phyloP scores from a whole-genome alignment of 2,113 vertebrate genomes.

The Craseonycteris thonglongyai region DNA sequence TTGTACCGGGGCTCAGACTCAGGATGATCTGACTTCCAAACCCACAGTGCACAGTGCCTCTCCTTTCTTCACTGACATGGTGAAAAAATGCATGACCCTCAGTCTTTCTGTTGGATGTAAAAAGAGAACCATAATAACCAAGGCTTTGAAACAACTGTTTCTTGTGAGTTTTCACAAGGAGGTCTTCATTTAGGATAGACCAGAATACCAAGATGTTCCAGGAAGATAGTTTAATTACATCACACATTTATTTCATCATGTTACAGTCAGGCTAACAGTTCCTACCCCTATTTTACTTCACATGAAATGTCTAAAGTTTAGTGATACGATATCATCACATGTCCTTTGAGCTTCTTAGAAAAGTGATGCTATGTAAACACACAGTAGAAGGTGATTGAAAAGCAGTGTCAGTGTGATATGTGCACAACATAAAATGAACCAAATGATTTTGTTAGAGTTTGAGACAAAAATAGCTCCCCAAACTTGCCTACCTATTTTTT shows the following conservation, averaged over 20 bases:
- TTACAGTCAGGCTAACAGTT: not conserved
- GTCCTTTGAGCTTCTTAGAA: not conserved
- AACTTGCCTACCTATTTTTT: constrained; percentile 9
- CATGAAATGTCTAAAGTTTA: constrained; percentile 5
- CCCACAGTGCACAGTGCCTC: not conserved
- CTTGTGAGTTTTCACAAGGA: not conserved
- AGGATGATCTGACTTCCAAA: not conserved
- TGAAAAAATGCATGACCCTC: not conserved
- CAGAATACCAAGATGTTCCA: not conserved
- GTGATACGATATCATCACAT: not conserved
- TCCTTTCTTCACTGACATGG: not conserved
- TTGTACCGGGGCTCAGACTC: not conserved
- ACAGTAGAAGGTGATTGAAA: constrained; percentile 1
- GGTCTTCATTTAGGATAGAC: not conserved
- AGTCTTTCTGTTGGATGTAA: not conserved
- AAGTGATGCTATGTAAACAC: not conserved
- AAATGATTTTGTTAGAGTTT: constrained; percentile 4
- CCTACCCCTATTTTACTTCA: not conserved
- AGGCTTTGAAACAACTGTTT: not conserved
- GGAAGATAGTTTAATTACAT: not conserved
- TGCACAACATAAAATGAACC: constrained; percentile 34
- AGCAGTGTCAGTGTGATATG: constrained; percentile 40
- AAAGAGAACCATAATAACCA: not conserved
- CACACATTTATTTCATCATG: not conserved
- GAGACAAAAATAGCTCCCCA: constrained; percentile 1